These are phyloP conservation scores for Laspeyria flexula DNA, from an alignment of 2,888 invertebrate genomes.

Conservation along the genomic window DNA sequence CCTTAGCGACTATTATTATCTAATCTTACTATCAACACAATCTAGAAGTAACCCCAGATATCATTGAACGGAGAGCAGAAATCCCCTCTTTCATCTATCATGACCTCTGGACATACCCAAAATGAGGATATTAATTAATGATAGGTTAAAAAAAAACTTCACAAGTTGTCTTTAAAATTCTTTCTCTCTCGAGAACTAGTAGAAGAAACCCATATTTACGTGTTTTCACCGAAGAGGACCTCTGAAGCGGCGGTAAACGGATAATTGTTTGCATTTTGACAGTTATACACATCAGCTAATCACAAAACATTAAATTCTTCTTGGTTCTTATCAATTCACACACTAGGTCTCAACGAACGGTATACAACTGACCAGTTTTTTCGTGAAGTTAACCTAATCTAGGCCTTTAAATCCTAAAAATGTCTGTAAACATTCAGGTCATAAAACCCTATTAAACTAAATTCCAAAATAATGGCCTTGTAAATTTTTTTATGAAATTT, in stretches of 20 bases:
- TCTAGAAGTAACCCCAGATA: too few species aligned
- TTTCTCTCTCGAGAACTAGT: too few species aligned
- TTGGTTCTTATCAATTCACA: not conserved
- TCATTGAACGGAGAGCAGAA: too few species aligned
- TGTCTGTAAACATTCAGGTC: not conserved
- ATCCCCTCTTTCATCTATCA: too few species aligned
- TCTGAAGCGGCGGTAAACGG: not conserved
- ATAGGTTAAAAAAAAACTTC: too few species aligned
- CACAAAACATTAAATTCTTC: too few species aligned
- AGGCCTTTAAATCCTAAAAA: not conserved
- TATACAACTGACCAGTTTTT: not conserved
- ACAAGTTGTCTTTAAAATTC: too few species aligned
- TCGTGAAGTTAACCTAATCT: not conserved
- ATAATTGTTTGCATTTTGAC: not conserved
- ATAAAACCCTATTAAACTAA: not conserved
- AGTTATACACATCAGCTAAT: not conserved
- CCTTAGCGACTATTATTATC: too few species aligned
- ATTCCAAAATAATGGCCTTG: slow-evolving; percentile 20
- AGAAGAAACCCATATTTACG: not conserved
- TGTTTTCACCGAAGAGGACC: not conserved
- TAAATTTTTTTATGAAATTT: slow-evolving; percentile 14
- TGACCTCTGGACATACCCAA: too few species aligned
- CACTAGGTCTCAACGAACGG: not conserved
- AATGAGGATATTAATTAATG: too few species aligned
- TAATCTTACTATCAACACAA: too few species aligned